Evolutionary conservation across 2,888 invertebrate genomes (phyloP), one percentile per base, ranked within the genome.

Genomic region (Caenorhabditis drosophilae): DNA sequence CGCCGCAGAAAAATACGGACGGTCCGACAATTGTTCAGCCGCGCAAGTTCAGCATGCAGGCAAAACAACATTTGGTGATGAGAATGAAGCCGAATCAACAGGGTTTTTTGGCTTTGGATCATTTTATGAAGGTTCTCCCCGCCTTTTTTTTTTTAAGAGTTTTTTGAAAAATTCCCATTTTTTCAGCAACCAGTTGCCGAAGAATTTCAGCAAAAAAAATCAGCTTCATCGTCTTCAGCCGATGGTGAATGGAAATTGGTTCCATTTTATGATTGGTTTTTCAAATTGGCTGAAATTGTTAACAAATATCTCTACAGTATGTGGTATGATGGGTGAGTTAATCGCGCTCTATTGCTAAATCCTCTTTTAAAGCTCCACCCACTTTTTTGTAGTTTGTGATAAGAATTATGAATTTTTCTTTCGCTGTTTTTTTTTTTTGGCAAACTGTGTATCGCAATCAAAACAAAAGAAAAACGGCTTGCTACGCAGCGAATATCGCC

Each of bases 181-280:
- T 53, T 66, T 35, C 55, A 78, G 72, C 67, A 79, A 38, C 77
- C 81, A 3, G 81, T 76, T 16, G 79, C 80, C 31, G 81, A 81
- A 44, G 81, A 81, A 27, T 81, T 67, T 49, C 74, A 74, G 54
- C 61, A 70, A 20, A 76, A 76, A 47, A 76, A 74, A 38, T 57
- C 67, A 6, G 46, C 50, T n/a, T 64, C 72, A 2, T n/a, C n/a
- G n/a, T n/a, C n/a, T n/a, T n/a, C n/a, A n/a, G n/a, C n/a, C n/a
- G 80, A 80, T 2, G 82, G 82, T n/a, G 82, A 82, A 47, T 82
- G 82, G 82, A 82, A 82, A 58, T 64, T 82, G 31, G 78, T 80
- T 16, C 74, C 76, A 6, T 75, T 68, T 59, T 76, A 70, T 54
- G 76, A 76, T 47, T 76, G 76, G 81, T 81, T 77, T 64, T 79